Evolutionary conservation across 2,888 invertebrate genomes (phyloP), one percentile per base, ranked within the genome.

Genomic region (Saturnia pavonia): DNA sequence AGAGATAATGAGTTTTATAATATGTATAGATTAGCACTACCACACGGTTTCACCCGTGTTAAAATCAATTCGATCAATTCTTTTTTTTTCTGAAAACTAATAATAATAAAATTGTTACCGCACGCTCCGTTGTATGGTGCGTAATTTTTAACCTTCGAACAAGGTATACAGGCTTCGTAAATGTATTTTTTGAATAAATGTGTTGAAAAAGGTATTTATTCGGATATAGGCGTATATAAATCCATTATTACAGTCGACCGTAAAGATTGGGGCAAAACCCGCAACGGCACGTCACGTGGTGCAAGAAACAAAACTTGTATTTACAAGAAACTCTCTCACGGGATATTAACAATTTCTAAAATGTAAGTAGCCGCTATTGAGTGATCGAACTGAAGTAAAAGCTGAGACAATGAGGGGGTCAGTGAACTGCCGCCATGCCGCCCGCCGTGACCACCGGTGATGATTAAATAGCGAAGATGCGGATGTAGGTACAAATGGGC

Each of bases 351-450:
- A 78, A 75, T 82, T 80, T 81, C 81, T 80, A 79, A 78, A 78
- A 77, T 75, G 78, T 74, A 73, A 75, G 75, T 73, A 72, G 80
- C 78, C 77, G 69, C 73, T 80, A 77, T 74, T 76, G 77, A 79
- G 71, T 79, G 81, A 81, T 79, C 78, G 74, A 68, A 68, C 72
- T 57, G 65, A 70, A 72, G 80, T 79, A 80, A 80, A 75, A 77
- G 78, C 72, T 76, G 76, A 82, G 82, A 83, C 82, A 83, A 83
- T 82, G 79, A 78, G 78, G 70, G 65, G 83, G 80, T 80, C 80
- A 73, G 11, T 74, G 82, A 76, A 74, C 81, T 67, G 69, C 57
- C 57, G 54, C 54, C 54, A 54, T 54, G 54, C 54, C 63, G 68
- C 68, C 43, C 78, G 79, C 75, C 76, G 73, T 79, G 79, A 78